Evolutionary conservation across 2,888 invertebrate species (phyloP).

Genomic region (Tubiluchus corallicola): DNA sequence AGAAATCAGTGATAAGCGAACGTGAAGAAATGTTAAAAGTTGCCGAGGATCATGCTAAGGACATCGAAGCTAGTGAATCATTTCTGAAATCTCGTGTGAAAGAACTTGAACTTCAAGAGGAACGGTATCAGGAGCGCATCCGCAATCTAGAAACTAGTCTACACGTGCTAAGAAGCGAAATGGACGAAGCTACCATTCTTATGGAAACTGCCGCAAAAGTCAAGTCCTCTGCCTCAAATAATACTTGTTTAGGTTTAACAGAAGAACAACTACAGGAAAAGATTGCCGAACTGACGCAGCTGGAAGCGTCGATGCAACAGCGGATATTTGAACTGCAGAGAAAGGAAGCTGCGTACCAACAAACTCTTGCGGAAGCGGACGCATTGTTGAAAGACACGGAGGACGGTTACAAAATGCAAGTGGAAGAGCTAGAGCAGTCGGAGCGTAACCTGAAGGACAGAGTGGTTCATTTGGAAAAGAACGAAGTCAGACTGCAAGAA

Average conservation of each 20-base stretch:
- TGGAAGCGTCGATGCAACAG: background rate
- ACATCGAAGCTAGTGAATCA: background rate
- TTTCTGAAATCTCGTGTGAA: background rate
- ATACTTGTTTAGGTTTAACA: too few relatives aligned
- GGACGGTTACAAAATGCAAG: background rate
- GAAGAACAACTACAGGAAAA: background rate
- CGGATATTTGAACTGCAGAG: background rate
- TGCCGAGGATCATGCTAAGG: background rate
- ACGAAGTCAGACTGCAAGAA: background rate
- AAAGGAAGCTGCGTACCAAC: slow-evolving; percentile 1
- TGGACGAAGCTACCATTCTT: background rate
- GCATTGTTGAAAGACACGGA: background rate
- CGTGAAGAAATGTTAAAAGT: too few relatives aligned
- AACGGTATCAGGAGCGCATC: background rate
- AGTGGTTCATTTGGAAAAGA: background rate
- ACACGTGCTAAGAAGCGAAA: background rate
- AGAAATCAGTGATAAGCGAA: too few relatives aligned
- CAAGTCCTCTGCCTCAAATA: too few relatives aligned
- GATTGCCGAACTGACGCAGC: background rate
- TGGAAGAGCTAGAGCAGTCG: background rate
- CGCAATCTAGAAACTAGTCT: background rate
- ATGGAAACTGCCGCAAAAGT: background rate
- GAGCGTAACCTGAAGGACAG: background rate
- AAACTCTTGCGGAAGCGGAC: background rate
- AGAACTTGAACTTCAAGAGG: background rate